phyloP scores from a whole-genome alignment of 2,888 invertebrate genomes.

The Pandemis cinnamomeana region DNA sequence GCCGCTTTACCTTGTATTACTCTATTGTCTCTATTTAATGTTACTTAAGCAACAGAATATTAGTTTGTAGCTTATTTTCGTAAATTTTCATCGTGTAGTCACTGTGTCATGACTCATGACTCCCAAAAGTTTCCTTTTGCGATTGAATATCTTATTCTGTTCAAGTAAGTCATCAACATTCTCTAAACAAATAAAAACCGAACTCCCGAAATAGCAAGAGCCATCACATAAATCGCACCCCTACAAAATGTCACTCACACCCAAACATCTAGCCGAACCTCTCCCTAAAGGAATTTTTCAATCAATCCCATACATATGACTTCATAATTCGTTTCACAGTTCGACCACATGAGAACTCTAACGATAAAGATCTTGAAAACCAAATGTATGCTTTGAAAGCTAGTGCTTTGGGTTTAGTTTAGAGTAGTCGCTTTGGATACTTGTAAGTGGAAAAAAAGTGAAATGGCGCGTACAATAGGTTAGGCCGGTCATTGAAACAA shows the following conservation, averaged over 20 bases:
- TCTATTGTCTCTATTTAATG: background rate
- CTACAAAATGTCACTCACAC: conserved; percentile 66
- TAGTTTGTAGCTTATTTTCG: background rate
- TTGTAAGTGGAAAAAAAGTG: conserved; percentile 59
- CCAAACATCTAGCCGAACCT: conserved; percentile 66
- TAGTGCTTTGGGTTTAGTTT: conserved; percentile 43
- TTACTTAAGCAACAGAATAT: background rate
- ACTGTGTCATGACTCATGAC: background rate
- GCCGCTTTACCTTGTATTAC: background rate
- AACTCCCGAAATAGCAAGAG: conserved; percentile 56
- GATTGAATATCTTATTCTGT: background rate
- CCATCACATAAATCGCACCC: conserved; percentile 62
- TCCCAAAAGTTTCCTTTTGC: background rate
- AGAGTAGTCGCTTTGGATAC: background rate
- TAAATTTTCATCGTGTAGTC: background rate
- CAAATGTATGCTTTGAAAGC: conserved; percentile 47
- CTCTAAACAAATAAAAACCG: conserved; percentile 43
- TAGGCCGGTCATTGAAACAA: conserved; percentile 68
- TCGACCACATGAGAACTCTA: conserved; percentile 58
- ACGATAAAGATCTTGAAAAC: conserved; percentile 62
- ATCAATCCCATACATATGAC: conserved; percentile 73
- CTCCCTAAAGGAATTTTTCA: conserved; percentile 75
- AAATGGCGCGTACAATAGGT: conserved; percentile 74
- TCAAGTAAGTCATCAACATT: conserved; percentile 25
- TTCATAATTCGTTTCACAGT: conserved; percentile 72